Conservation (phyloP, 2,888 invertebrate species). For the Ormia ochracea region DNA sequence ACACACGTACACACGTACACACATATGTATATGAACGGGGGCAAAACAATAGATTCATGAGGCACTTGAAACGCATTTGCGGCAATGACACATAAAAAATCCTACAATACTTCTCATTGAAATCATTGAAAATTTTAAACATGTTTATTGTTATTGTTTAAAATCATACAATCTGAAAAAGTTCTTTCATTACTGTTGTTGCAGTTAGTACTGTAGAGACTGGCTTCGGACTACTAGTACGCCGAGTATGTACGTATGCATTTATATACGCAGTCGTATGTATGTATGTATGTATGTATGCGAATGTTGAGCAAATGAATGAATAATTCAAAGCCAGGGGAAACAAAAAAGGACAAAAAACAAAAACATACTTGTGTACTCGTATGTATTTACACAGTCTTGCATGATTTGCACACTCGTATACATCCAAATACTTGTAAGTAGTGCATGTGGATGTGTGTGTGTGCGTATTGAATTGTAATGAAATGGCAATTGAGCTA, state of each 20-base stretch:
- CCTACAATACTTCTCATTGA: slow-evolving; percentile 19
- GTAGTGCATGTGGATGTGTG: neutral
- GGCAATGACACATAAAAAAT: slow-evolving; percentile 66
- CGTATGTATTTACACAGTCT: neutral
- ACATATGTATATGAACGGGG: slow-evolving; percentile 14
- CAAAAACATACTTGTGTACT: too few species aligned
- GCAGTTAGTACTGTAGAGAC: slow-evolving; percentile 3
- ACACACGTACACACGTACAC: too few species aligned
- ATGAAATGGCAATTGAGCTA: slow-evolving; percentile 67
- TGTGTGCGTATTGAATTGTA: slow-evolving; percentile 68
- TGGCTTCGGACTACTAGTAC: slow-evolving; percentile 21
- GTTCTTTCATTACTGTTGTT: neutral
- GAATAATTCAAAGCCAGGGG: neutral
- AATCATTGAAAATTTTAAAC: slow-evolving; percentile 53
- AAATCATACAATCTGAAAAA: slow-evolving; percentile 43
- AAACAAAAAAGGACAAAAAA: slow-evolving; percentile 32
- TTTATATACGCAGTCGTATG: neutral
- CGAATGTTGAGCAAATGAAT: neutral
- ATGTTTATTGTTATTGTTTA: slow-evolving; percentile 39
- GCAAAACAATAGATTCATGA: slow-evolving; percentile 48
- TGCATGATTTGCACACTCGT: neutral
- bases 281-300: neutral
- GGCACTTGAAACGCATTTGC: slow-evolving; percentile 63
- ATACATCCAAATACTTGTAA: slow-evolving; percentile 1
- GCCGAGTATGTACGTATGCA: neutral